phyloP scores from a whole-genome alignment of 2,888 invertebrate genomes.

The Alviniconcha strummeri region DNA sequence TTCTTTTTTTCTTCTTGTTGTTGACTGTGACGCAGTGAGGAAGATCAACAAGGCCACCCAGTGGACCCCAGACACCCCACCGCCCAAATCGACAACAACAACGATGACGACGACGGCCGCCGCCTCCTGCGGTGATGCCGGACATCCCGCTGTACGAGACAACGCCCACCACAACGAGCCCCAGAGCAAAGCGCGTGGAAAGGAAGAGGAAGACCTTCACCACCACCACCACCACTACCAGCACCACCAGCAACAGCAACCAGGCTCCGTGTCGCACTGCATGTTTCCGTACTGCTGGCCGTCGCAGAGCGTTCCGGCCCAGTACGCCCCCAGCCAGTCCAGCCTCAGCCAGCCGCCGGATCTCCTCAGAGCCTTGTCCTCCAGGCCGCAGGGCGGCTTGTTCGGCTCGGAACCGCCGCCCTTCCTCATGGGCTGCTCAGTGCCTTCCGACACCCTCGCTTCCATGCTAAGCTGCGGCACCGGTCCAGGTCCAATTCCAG shows the following conservation, averaged over 20 bases:
- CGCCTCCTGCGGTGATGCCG: too few relatives aligned
- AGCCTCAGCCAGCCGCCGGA: neutral
- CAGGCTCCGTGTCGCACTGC: neutral
- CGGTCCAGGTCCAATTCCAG: neutral
- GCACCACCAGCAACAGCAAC: neutral
- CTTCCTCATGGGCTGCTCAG: neutral
- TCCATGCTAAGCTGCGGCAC: neutral
- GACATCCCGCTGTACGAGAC: too few relatives aligned
- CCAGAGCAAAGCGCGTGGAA: too few relatives aligned
- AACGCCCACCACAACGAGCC: too few relatives aligned
- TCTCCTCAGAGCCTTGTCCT: neutral
- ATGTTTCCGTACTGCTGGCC: constrained; percentile 17
- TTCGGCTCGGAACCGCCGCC: neutral
- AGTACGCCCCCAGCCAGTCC: neutral
- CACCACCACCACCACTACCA: neutral
- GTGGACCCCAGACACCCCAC: neutral
- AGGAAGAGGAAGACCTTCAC: too few relatives aligned
- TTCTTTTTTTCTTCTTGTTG: too few relatives aligned
- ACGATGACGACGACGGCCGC: too few relatives aligned
- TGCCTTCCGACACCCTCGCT: neutral
- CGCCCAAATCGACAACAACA: too few relatives aligned
- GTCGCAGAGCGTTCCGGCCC: neutral
- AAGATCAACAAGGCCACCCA: constrained; percentile 22
- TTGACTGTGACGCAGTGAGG: neutral
- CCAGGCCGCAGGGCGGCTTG: neutral